phyloP scores from a whole-genome alignment of 2,797 vertebrate genomes.

The Brachyalestes nurse region DNA sequence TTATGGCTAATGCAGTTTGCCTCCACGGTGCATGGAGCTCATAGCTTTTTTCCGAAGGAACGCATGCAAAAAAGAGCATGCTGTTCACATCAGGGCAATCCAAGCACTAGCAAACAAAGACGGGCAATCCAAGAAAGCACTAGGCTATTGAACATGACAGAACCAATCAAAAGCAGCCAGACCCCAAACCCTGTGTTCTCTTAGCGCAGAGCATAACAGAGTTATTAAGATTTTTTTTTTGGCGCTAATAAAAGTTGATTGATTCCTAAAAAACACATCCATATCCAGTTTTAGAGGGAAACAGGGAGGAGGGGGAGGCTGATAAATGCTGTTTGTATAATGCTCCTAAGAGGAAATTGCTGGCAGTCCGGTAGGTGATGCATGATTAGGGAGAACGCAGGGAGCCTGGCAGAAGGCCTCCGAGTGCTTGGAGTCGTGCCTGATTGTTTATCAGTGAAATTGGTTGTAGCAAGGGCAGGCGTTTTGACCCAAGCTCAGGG shows the following conservation, averaged over 20 bases:
- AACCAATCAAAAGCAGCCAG: constrained; percentile 63
- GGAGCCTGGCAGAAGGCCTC: constrained; percentile 53
- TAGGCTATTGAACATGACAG: constrained; percentile 62
- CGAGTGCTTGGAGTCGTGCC: constrained; percentile 51
- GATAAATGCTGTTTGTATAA: constrained; percentile 58
- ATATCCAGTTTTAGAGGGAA: constrained; percentile 36
- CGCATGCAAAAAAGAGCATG: constrained; percentile 61
- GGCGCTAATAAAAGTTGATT: constrained; percentile 68
- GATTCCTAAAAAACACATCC: constrained; percentile 63
- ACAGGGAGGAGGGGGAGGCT: constrained; percentile 13
- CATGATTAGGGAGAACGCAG: constrained; percentile 57
- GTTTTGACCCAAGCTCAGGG: constrained; percentile 56
- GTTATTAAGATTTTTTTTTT: constrained; percentile 63
- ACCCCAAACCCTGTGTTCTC: constrained; percentile 62
- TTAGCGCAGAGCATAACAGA: constrained; percentile 61
- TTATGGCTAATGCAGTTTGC: constrained; percentile 60
- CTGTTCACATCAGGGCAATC: constrained; percentile 65
- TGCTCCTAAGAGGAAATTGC: constrained; percentile 64
- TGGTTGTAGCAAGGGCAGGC: constrained; percentile 66
- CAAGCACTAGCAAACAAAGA: constrained; percentile 68
- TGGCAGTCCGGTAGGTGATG: constrained; percentile 57
- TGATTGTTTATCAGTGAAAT: constrained; percentile 65
- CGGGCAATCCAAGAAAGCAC: constrained; percentile 61
- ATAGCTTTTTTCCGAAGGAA: constrained; percentile 33
- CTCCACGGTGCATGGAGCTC: constrained; percentile 24